phyloP scores from a whole-genome alignment of 2,113 vertebrate species.

The Oreochromis spilurus region DNA sequence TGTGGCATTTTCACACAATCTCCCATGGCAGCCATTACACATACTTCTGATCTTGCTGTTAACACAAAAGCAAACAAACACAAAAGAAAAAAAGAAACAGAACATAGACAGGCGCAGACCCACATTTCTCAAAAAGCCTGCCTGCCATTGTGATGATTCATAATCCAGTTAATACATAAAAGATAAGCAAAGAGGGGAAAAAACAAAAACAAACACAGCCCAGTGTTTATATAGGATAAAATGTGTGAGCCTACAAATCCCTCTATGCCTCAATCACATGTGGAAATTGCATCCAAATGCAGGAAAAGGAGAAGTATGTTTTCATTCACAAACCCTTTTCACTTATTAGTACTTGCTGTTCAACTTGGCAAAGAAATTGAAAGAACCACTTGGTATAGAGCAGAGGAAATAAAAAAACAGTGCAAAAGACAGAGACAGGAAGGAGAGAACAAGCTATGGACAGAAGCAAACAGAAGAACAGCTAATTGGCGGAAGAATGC shows the following conservation, averaged over 20 bases:
- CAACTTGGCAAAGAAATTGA: background rate
- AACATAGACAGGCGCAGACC: background rate
- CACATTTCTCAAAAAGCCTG: background rate
- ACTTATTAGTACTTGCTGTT: background rate
- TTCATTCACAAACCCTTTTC: background rate
- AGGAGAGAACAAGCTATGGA: background rate
- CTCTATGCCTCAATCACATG: background rate
- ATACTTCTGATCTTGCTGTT: background rate
- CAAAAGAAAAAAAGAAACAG: background rate
- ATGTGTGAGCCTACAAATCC: background rate
- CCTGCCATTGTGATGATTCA: slow-evolving; percentile 23
- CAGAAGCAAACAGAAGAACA: background rate
- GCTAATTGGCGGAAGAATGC: slow-evolving; percentile 44
- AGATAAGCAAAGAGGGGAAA: background rate
- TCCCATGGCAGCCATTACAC: background rate
- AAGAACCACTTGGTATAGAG: background rate
- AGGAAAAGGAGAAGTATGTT: background rate
- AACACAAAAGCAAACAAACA: background rate
- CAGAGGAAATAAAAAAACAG: background rate
- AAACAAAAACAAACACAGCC: background rate
- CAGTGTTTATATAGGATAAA: background rate
- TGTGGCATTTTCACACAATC: slow-evolving; percentile 2
- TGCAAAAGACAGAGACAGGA: background rate
- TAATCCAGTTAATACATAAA: background rate
- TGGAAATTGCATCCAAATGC: background rate